Evolutionary conservation across 2,888 invertebrate species (phyloP).

Genomic region (Balanococcus diminutus): DNA sequence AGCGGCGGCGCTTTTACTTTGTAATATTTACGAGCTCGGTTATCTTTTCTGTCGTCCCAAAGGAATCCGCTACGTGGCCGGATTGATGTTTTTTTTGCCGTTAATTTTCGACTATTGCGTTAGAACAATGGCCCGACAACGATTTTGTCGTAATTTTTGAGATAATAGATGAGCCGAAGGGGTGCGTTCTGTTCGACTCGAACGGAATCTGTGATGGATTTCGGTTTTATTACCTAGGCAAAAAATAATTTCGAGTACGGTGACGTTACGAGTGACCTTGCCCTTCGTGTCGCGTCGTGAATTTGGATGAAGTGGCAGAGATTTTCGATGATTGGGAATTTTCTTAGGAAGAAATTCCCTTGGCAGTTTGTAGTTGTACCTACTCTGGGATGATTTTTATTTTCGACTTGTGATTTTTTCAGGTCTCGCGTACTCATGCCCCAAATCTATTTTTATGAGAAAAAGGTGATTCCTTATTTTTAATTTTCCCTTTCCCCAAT

Average conservation of each 20-base stretch:
- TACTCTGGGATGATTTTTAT: too few species aligned
- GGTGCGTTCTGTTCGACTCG: neutral
- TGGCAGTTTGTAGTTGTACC: too few species aligned
- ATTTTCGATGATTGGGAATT: neutral
- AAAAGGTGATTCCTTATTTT: too few species aligned
- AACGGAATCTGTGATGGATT: neutral
- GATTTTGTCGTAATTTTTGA: neutral
- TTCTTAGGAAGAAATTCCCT: too few species aligned
- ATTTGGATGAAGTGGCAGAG: neutral
- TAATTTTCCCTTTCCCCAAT: too few species aligned
- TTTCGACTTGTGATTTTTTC: too few species aligned
- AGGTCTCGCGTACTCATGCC: too few species aligned
- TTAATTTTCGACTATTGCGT: conserved; percentile 27
- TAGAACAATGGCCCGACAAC: conserved; percentile 2
- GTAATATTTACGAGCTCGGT: conserved; percentile 27
- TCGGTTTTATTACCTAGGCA: neutral
- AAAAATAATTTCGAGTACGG: neutral
- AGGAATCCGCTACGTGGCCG: conserved; percentile 11
- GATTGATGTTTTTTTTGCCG: conserved; percentile 27
- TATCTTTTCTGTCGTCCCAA: conserved; percentile 4
- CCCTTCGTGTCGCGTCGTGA: neutral
- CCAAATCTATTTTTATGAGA: too few species aligned
- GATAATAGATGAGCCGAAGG: conserved; percentile 5
- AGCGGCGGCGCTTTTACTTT: conserved; percentile 9
- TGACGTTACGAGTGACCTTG: too few species aligned